Evolutionary conservation across 2,113 vertebrate genomes (phyloP).

Genomic region (Cyanocitta stelleri): DNA sequence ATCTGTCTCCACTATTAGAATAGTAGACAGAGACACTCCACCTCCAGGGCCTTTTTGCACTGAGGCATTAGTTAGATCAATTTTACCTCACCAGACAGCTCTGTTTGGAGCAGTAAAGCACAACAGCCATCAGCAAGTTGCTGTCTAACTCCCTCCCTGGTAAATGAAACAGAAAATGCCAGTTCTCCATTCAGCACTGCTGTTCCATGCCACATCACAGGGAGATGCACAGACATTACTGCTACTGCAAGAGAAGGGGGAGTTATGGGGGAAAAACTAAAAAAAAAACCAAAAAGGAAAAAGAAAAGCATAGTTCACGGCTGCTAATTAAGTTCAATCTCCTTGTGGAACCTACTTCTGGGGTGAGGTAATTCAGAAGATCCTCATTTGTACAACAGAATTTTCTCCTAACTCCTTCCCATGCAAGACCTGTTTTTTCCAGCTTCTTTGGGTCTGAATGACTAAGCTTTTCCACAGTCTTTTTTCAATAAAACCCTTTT

Average conservation of each 20-base stretch:
- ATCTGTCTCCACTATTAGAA: neutral
- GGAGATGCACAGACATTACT: neutral
- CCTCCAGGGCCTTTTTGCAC: neutral
- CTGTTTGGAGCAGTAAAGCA: neutral
- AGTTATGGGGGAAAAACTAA: neutral
- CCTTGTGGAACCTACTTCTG: neutral
- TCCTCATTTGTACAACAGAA: neutral
- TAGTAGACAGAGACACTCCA: neutral
- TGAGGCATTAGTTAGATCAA: neutral
- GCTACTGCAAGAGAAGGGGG: neutral
- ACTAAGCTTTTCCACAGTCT: constrained; percentile 24
- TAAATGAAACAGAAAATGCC: neutral
- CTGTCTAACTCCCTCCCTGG: neutral
- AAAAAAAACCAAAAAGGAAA: too few species aligned
- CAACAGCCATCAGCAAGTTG: neutral
- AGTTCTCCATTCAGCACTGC: neutral
- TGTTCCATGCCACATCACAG: accelerated
- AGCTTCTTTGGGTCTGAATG: neutral
- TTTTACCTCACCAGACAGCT: neutral
- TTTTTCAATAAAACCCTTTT: neutral
- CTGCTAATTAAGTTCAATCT: neutral
- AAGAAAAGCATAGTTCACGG: neutral
- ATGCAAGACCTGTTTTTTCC: neutral
- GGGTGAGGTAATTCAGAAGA: neutral
- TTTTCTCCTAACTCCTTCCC: constrained; percentile 3